phyloP scores from a whole-genome alignment of 1,140 invertebrate genomes.

The Batillaria attramentaria region DNA sequence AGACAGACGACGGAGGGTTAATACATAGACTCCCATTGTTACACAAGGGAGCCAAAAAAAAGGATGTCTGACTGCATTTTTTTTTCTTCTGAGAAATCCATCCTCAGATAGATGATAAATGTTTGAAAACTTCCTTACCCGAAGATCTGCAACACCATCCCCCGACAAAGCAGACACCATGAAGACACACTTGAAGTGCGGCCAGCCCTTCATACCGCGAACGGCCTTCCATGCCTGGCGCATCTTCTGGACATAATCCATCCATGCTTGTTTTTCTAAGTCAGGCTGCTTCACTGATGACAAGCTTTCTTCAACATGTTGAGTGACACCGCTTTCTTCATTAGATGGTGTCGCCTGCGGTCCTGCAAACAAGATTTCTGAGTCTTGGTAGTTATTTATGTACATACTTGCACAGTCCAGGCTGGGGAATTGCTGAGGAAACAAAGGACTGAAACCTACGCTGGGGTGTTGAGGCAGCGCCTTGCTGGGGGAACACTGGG shows the following conservation, averaged over 20 bases:
- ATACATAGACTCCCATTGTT: no score
- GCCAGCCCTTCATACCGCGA: conserved; percentile 75
- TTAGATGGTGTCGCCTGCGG: neutral
- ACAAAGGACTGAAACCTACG: no score
- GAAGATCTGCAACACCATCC: conserved; percentile 83
- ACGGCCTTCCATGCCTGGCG: conserved; percentile 49
- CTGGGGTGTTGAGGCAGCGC: no score
- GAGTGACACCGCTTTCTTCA: no score
- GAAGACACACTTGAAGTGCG: conserved; percentile 87
- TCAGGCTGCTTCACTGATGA: neutral
- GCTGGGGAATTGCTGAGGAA: no score
- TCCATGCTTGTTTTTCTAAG: conserved; percentile 30
- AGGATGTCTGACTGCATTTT: no score
- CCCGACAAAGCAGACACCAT: conserved; percentile 88
- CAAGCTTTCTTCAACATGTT: no score
- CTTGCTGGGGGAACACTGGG: no score
- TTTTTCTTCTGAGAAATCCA: no score
- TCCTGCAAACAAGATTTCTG: neutral
- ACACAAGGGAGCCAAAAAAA: no score
- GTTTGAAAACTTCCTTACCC: conserved; percentile 73
- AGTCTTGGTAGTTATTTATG: neutral
- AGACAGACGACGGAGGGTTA: no score
- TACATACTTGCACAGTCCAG: no score
- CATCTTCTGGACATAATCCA: conserved; percentile 30
- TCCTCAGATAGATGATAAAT: conserved; percentile 1